These are phyloP conservation scores for Tretioscincus oriximinensis DNA, from an alignment of 2,113 vertebrate genomes.

Conservation along the genomic window DNA sequence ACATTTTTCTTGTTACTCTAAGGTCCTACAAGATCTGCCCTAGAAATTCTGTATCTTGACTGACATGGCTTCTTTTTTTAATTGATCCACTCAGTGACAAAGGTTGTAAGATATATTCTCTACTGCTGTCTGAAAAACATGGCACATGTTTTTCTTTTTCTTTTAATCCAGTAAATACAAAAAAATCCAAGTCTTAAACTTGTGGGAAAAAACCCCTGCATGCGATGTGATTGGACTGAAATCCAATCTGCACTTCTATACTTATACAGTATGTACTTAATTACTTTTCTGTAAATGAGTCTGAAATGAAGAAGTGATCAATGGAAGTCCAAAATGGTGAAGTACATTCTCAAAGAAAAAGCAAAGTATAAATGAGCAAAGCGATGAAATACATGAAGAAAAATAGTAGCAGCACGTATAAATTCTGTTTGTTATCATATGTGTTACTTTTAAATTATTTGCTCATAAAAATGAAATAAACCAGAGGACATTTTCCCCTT, in stretches of 20 bases:
- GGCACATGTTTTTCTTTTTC: background rate
- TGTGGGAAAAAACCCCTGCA: background rate
- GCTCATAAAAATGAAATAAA: slow-evolving; percentile 68
- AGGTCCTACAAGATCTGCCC: no score
- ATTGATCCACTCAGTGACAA: no score
- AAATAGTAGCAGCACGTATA: slow-evolving; percentile 65
- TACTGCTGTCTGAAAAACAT: background rate
- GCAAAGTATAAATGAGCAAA: slow-evolving; percentile 42
- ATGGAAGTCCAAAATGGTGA: slow-evolving; percentile 51
- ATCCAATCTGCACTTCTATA: background rate
- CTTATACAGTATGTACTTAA: background rate
- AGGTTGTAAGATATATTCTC: no score
- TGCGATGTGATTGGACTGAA: background rate
- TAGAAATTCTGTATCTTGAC: no score
- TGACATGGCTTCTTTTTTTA: no score
- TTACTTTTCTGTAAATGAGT: slow-evolving; percentile 38
- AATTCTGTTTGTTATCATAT: slow-evolving; percentile 63
- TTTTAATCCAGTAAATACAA: background rate
- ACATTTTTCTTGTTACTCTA: no score
- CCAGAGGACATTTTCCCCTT: slow-evolving; percentile 45
- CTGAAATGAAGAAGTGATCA: slow-evolving; percentile 49
- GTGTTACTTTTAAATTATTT: slow-evolving; percentile 63
- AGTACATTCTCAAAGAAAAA: slow-evolving; percentile 46
- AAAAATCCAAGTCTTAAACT: background rate
- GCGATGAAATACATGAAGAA: slow-evolving; percentile 64